These are phyloP conservation scores for Oikopleura dioica DNA, from an alignment of 23 tunicate species.

Conservation along the genomic window DNA sequence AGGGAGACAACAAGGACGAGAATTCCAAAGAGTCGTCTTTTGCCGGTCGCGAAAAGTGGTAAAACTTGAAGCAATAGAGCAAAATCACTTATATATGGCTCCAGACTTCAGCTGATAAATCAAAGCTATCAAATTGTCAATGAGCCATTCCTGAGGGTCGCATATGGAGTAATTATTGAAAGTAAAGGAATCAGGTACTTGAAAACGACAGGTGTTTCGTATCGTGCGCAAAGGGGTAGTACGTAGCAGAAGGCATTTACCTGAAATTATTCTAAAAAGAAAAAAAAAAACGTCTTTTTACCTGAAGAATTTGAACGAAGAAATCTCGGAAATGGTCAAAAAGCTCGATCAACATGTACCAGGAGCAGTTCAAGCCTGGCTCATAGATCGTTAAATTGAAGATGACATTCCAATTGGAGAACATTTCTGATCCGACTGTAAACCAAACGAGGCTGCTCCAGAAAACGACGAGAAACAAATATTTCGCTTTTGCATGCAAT, in stretches of 20 bases:
- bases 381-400: background rate
- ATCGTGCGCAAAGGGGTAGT: background rate
- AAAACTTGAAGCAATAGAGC: background rate
- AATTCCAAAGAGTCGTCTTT: background rate
- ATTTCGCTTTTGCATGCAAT: no score
- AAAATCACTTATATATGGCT: no score
- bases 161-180: background rate
- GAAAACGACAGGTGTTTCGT: background rate
- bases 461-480: background rate
- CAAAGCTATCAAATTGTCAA: no score
- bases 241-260: background rate
- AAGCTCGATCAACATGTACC: constrained; percentile 6
- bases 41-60: background rate
- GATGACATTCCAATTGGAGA: background rate
- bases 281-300: background rate
- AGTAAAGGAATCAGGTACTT: constrained; percentile 4
- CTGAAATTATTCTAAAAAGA: no score
- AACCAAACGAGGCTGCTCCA: background rate
- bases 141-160: no score
- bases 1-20: background rate
- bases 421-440: background rate
- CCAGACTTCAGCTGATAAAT: no score
- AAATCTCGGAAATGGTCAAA: constrained; percentile 11
- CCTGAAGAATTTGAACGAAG: background rate
- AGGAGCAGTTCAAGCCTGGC: background rate